Percentiles rank a stretch among this genome's conserved stretches.
Evolutionary conservation across 2,113 vertebrate genomes (phyloP).

Genomic region (Cephalopterus ornatus): DNA sequence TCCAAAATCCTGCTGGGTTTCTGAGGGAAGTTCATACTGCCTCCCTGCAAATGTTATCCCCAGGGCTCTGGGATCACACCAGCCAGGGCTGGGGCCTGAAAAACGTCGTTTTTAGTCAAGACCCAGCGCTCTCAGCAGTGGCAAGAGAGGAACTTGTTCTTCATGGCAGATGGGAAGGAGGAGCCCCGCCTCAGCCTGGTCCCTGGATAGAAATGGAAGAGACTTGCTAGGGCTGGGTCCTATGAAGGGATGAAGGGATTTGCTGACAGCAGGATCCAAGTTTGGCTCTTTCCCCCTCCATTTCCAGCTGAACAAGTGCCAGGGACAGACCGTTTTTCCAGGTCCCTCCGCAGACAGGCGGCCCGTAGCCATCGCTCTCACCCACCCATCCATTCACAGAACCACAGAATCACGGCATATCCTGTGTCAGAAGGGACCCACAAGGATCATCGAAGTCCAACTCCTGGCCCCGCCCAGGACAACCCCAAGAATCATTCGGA

Average conservation of each 20-base stretch:
- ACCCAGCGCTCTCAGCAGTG: neutral
- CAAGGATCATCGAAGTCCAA: neutral
- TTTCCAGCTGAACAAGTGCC: rapidly evolving
- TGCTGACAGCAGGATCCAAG: neutral
- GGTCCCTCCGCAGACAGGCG: neutral
- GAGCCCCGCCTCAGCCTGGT: neutral
- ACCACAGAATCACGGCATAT: rapidly evolving
- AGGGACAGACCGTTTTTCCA: rapidly evolving
- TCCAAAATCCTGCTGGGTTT: neutral
- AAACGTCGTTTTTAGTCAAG: rapidly evolving
- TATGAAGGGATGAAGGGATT: rapidly evolving
- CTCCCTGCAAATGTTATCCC: neutral
- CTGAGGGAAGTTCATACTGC: rapidly evolving
- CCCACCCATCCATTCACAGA: rapidly evolving
- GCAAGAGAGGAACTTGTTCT: neutral
- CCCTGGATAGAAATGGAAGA: rapidly evolving
- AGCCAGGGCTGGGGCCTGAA: neutral
- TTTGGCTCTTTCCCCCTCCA: neutral
- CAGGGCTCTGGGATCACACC: neutral
- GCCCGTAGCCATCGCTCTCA: rapidly evolving
- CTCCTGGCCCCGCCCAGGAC: neutral
- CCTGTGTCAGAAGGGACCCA: neutral
- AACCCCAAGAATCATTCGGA: rapidly evolving
- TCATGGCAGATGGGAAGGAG: neutral
- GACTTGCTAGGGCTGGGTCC: rapidly evolving